phyloP scores from a whole-genome alignment of 2,888 invertebrate species.

The Phalera bucephala region DNA sequence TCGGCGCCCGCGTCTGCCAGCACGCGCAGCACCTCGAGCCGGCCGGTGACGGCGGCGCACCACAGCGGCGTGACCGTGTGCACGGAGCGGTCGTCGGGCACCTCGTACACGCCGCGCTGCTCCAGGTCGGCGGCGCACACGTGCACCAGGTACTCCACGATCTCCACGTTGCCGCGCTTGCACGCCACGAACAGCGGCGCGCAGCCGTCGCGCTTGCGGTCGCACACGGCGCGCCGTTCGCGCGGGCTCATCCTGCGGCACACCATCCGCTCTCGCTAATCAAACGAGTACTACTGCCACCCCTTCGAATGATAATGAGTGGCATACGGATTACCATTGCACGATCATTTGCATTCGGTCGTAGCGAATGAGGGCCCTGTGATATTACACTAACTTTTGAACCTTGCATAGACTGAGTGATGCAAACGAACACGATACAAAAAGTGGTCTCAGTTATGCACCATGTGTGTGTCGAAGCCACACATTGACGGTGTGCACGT shows the following conservation, averaged over 20 bases:
- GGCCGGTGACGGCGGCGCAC: constrained; percentile 95
- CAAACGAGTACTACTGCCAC: too few species aligned
- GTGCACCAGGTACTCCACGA: constrained; percentile 92
- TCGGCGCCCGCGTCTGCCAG: constrained; percentile 91
- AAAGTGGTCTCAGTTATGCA: too few species aligned
- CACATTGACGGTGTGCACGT: too few species aligned
- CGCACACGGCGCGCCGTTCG: constrained; percentile 86
- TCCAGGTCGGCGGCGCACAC: constrained; percentile 93
- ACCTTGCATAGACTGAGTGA: too few species aligned
- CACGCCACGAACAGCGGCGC: constrained; percentile 91
- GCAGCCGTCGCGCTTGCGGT: constrained; percentile 88
- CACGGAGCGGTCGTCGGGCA: constrained; percentile 89
- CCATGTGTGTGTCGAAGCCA: too few species aligned
- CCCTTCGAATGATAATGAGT: too few species aligned
- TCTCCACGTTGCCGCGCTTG: constrained; percentile 90
- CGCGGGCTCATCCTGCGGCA: constrained; percentile 76
- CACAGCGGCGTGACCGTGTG: constrained; percentile 95
- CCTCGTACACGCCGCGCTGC: constrained; percentile 92
- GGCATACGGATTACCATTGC: too few species aligned
- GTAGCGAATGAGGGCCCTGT: too few species aligned
- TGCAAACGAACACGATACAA: too few species aligned
- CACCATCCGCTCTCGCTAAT: too few species aligned
- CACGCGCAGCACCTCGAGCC: constrained; percentile 88
- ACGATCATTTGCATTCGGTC: too few species aligned
- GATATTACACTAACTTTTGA: too few species aligned